Evolutionary conservation across 2,113 vertebrate genomes (phyloP).

Genomic region (Tautogolabrus adspersus): DNA sequence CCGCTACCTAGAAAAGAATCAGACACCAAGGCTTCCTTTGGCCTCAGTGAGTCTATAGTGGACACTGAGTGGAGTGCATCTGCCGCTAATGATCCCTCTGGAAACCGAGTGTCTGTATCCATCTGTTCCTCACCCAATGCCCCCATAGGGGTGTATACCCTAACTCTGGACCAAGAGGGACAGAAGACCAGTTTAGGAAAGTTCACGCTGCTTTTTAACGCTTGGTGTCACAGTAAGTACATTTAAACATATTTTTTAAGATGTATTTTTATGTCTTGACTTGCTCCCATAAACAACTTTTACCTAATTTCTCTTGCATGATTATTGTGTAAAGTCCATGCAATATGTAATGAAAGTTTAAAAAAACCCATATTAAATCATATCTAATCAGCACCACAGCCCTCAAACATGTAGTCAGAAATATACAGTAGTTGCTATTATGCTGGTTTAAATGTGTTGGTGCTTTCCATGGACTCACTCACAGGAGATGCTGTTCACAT

Average conservation of each 20-base stretch:
- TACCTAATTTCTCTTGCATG: too few species aligned
- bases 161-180: slow-evolving; percentile 86
- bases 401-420: background rate
- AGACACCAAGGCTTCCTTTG: slow-evolving; percentile 83
- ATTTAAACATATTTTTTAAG: background rate
- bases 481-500: slow-evolving; percentile 89
- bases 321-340: background rate
- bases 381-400: too few species aligned
- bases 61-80: slow-evolving; percentile 82
- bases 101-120: slow-evolving; percentile 66
- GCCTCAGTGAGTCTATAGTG: slow-evolving; percentile 62
- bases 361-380: too few species aligned
- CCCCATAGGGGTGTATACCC: slow-evolving; percentile 85
- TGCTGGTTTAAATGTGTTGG: background rate
- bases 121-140: slow-evolving; percentile 82
- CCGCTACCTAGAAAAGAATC: slow-evolving; percentile 82
- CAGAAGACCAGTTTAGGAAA: slow-evolving; percentile 79
- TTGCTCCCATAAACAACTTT: background rate
- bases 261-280: background rate
- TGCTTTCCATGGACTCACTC: background rate
- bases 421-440: background rate
- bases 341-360: background rate
- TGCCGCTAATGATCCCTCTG: slow-evolving; percentile 63
- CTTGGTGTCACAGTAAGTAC: slow-evolving; percentile 89
- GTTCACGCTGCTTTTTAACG: slow-evolving; percentile 90